Conservation (phyloP, 64 coral and sea anemone genomes). For the Stichodactyla helianthus region DNA sequence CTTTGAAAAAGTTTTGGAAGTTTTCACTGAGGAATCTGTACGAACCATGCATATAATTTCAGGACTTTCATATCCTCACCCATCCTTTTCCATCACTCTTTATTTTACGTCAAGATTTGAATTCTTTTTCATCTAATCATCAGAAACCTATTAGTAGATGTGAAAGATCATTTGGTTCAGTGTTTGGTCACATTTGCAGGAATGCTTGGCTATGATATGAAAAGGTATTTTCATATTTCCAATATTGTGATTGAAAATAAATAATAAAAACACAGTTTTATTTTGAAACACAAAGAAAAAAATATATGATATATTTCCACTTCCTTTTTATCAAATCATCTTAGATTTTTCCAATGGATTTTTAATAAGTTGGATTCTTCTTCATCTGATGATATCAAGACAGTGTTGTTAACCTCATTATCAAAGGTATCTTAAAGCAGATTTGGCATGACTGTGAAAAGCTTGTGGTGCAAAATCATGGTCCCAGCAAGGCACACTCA, state of each 20-base stretch:
- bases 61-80: not conserved
- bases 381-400: conserved; percentile 59
- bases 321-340: not conserved
- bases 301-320: no score
- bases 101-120: not conserved
- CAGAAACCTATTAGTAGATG: conserved; percentile 61
- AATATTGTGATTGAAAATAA: no score
- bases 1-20: no score
- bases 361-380: conserved; percentile 66
- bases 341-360: conserved; percentile 66
- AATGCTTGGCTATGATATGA: conserved; percentile 80
- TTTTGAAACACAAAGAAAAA: no score
- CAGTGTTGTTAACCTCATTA: conserved; percentile 35
- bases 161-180: conserved; percentile 84
- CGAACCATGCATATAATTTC: no score
- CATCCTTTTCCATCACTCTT: not conserved
- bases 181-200: conserved; percentile 77
- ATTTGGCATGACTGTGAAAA: not conserved
- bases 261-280: no score
- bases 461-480: no score
- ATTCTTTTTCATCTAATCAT: not conserved
- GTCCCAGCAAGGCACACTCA: no score
- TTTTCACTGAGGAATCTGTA: no score
- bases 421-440: conserved; percentile 38
- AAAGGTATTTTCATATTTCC: conserved; percentile 56